These are phyloP conservation scores for Corvus moneduloides DNA, from an alignment of 2,113 vertebrate species.

Conservation along the genomic window DNA sequence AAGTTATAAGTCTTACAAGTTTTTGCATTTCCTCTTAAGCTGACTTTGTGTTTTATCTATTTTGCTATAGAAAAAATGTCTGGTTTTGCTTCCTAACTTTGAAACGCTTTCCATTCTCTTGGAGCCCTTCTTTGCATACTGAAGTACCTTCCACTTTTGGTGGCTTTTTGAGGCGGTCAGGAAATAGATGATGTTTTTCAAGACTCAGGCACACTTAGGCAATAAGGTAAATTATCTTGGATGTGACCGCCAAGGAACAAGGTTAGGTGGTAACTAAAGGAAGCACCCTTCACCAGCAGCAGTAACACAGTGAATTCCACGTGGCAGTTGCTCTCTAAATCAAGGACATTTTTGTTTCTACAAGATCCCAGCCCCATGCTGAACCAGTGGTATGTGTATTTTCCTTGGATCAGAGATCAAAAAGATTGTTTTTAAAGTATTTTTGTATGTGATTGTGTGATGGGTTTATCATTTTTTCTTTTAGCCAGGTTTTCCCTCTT, in stretches of 20 bases:
- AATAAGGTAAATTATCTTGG: neutral
- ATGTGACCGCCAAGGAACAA: neutral
- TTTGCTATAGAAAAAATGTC: neutral
- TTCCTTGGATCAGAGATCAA: constrained; percentile 56
- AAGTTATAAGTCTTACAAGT: neutral
- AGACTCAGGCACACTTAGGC: neutral
- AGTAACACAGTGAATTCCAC: neutral
- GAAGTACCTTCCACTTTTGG: neutral
- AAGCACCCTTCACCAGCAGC: neutral
- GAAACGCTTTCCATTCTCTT: neutral
- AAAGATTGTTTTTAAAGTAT: constrained; percentile 52
- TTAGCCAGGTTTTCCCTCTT: constrained; percentile 58
- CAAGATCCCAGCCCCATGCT: neutral
- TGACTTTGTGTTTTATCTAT: neutral
- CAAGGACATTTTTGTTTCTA: neutral
- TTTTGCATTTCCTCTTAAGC: neutral
- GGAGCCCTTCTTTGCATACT: neutral
- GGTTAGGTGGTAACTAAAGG: neutral
- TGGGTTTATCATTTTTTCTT: constrained; percentile 48
- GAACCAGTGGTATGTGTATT: neutral
- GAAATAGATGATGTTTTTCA: neutral
- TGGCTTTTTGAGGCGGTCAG: neutral
- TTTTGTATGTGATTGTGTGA: constrained; percentile 40
- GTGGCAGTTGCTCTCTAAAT: neutral
- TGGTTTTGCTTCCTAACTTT: neutral